Conservation (phyloP, 1,140 invertebrate genomes). For the Macrocentrus cingulum region DNA sequence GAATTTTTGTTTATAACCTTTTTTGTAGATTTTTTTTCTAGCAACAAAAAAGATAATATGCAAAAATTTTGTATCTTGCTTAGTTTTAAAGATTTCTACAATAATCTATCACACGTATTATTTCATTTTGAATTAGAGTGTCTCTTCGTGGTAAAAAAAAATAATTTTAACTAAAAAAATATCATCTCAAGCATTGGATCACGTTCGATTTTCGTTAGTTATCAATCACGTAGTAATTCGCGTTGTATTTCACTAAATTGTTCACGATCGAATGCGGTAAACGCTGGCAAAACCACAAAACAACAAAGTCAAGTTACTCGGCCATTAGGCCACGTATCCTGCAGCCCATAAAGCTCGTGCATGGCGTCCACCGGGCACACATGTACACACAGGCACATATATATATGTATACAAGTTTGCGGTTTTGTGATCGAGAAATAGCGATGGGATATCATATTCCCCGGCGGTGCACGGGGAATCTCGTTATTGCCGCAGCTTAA, state of each 20-base stretch:
- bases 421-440: conserved; percentile 41
- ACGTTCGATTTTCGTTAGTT: conserved; percentile 16
- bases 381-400: background rate
- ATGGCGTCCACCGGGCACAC: background rate
- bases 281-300: conserved; percentile 22
- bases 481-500: conserved; percentile 23
- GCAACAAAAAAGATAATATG: too few species aligned
- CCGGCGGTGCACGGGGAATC: conserved; percentile 21
- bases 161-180: conserved; percentile 1
- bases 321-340: conserved; percentile 36
- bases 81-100: too few species aligned
- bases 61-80: too few species aligned
- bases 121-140: too few species aligned
- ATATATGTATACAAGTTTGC: conserved; percentile 24
- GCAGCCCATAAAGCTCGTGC: background rate
- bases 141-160: too few species aligned
- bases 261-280: conserved; percentile 18
- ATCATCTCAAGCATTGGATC: conserved; percentile 12
- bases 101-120: too few species aligned
- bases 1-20: too few species aligned
- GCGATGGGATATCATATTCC: conserved; percentile 38
- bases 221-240: conserved; percentile 15
- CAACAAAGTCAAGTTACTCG: conserved; percentile 24
- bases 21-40: too few species aligned
- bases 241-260: conserved; percentile 21